These are phyloP conservation scores for Cryptosula pallasiana DNA, from an alignment of 2,888 invertebrate genomes.

Conservation along the genomic window DNA sequence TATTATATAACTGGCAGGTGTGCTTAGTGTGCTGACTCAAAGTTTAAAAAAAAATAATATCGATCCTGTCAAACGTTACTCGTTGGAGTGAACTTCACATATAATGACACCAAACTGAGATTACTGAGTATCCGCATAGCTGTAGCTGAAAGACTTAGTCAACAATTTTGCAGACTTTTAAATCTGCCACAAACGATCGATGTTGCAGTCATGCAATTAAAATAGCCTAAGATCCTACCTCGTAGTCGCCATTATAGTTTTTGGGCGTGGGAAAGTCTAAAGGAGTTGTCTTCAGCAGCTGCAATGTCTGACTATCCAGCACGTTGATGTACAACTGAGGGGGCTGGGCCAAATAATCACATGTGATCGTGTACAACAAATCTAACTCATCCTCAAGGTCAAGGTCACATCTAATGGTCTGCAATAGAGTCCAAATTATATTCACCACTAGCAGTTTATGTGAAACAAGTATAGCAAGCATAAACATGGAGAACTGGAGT, in stretches of 20 bases:
- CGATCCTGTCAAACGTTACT: no score
- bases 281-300: not conserved
- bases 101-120: no score
- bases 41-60: no score
- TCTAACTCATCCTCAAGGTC: conserved; percentile 17
- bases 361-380: not conserved
- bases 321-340: conserved; percentile 5
- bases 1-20: no score
- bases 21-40: no score
- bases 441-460: not conserved
- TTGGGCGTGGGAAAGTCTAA: not conserved
- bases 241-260: not conserved
- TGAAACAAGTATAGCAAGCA: not conserved
- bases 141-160: no score
- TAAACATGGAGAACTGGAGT: no score
- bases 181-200: no score
- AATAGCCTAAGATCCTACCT: not conserved
- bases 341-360: not conserved
- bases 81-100: no score
- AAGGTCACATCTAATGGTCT: conserved; percentile 4
- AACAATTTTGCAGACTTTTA: no score
- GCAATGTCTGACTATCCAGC: not conserved
- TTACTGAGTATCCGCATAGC: no score
- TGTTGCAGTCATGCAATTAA: no score
- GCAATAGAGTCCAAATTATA: not conserved